A percentile compares a stretch with the other conserved stretches of the same genome.
Conservation (phyloP, 2,888 invertebrate genomes). For the Caenorhabditis sp. region DNA sequence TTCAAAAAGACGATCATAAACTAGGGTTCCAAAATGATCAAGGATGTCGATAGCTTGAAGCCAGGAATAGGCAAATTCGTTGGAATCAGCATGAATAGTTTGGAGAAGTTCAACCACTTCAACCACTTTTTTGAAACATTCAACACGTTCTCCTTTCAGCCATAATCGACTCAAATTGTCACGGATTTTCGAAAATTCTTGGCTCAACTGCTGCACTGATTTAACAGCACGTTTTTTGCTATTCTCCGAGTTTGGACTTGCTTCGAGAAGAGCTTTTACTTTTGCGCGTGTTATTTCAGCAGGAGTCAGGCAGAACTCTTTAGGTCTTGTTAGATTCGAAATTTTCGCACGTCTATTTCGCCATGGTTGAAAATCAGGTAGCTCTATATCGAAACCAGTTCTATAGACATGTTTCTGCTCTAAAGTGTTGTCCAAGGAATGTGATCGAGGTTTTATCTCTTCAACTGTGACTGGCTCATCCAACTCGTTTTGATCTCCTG, state of each 20-base stretch:
- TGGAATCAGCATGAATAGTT: slow-evolving; percentile 6
- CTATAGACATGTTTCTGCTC: not conserved
- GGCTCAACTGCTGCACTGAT: not conserved
- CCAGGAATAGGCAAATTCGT: slow-evolving; percentile 81
- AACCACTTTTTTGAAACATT: slow-evolving; percentile 13
- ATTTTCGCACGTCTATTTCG: not conserved
- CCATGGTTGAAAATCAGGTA: not conserved
- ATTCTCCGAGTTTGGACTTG: not conserved
- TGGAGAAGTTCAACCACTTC: not conserved
- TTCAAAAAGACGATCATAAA: slow-evolving; percentile 83
- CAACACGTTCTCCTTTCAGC: slow-evolving; percentile 27
- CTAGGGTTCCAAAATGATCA: slow-evolving; percentile 87
- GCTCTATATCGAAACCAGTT: not conserved
- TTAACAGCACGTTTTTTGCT: not conserved
- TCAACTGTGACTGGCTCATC: not conserved
- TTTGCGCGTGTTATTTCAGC: not conserved
- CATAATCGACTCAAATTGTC: slow-evolving; percentile 21
- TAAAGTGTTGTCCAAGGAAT: not conserved
- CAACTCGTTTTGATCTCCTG: not conserved
- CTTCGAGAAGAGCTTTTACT: not conserved
- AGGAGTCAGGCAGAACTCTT: not conserved
- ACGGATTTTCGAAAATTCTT: not conserved
- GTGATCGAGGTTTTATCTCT: not conserved
- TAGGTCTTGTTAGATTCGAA: not conserved
- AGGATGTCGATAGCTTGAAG: slow-evolving; percentile 93